Evolutionary conservation across 2,113 vertebrate genomes (phyloP).

Genomic region (Arenaria interpres): DNA sequence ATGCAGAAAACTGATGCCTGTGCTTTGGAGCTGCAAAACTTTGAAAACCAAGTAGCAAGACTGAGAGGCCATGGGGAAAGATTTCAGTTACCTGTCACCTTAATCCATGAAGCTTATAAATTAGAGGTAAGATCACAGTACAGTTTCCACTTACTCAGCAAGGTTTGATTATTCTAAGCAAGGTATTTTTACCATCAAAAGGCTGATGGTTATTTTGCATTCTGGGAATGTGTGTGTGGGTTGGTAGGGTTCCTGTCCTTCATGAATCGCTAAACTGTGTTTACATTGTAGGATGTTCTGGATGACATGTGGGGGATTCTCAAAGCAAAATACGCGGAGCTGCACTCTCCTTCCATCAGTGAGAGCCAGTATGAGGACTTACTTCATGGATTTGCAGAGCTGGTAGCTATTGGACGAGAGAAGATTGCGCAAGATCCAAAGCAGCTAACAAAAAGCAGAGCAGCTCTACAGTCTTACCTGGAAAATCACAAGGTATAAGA

Average conservation of each 20-base stretch:
- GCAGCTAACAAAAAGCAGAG: conserved; percentile 58
- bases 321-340: conserved; percentile 60
- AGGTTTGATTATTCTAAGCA: background rate
- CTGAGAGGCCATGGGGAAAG: conserved; percentile 75
- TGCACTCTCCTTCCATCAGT: conserved; percentile 63
- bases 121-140: conserved; percentile 78
- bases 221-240: background rate
- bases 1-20: conserved; percentile 71
- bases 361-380: conserved; percentile 76
- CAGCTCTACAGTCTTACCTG: conserved; percentile 73
- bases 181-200: background rate
- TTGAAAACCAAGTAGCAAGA: conserved; percentile 75
- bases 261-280: background rate
- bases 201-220: background rate
- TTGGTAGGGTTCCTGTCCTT: background rate
- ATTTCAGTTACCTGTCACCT: conserved; percentile 58
- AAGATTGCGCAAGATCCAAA: conserved; percentile 63
- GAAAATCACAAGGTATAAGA: conserved; percentile 80
- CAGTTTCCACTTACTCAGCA: background rate
- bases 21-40: conserved; percentile 74
- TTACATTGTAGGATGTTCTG: conserved; percentile 75
- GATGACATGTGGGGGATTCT: conserved; percentile 74
- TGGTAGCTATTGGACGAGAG: conserved; percentile 76
- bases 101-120: conserved; percentile 78
- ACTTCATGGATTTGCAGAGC: conserved; percentile 71